phyloP scores from a whole-genome alignment of 2,113 vertebrate species.

The Chunga burmeisteri region DNA sequence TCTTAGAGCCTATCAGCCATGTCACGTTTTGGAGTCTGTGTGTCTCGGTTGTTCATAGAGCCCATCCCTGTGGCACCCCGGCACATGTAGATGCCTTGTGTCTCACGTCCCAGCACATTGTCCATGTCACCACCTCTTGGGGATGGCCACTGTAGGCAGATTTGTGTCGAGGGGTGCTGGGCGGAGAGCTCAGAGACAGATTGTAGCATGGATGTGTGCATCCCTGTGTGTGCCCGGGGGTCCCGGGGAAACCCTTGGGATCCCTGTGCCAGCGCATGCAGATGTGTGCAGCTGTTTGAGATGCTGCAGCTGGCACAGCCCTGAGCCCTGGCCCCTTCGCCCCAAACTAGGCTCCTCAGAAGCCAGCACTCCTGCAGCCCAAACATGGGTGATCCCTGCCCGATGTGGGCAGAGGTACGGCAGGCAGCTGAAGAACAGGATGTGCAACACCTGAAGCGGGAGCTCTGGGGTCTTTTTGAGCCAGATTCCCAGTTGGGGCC shows the following conservation, averaged over 20 bases:
- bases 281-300: background rate
- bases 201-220: background rate
- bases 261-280: background rate
- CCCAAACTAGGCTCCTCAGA: background rate
- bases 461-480: background rate
- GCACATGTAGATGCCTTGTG: background rate
- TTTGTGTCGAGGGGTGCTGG: accelerated
- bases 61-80: background rate
- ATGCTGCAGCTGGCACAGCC: background rate
- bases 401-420: accelerated
- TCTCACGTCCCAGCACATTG: background rate
- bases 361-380: background rate
- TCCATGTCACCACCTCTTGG: slow-evolving; percentile 6
- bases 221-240: background rate
- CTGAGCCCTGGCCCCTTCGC: background rate
- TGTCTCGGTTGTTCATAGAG: slow-evolving; percentile 41
- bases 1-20: slow-evolving; percentile 44
- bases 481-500: background rate
- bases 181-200: background rate
- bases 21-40: slow-evolving; percentile 10
- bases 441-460: background rate
- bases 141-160: background rate
- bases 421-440: background rate
- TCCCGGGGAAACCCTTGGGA: background rate
- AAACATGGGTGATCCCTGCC: background rate